These are phyloP conservation scores for Apis laboriosa DNA, from an alignment of 1,140 invertebrate genomes.

Conservation along the genomic window DNA sequence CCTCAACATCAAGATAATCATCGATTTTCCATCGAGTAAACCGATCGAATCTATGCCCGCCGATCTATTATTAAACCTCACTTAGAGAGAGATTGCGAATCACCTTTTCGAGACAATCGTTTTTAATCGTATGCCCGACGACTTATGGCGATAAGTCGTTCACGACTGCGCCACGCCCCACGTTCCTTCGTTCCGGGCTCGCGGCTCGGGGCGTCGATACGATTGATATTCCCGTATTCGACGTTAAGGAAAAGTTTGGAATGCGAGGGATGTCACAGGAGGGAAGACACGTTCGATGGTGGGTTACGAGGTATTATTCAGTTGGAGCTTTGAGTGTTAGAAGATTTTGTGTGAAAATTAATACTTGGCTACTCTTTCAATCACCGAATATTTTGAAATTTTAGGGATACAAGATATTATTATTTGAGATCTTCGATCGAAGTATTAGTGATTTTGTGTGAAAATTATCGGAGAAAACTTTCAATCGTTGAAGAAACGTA, in stretches of 20 bases:
- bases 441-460: too few relatives aligned
- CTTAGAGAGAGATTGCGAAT: background rate
- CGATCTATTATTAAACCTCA: slow-evolving; percentile 17
- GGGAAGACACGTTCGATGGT: background rate
- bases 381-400: too few relatives aligned
- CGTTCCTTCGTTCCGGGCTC: background rate
- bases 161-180: background rate
- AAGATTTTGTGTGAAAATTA: too few relatives aligned
- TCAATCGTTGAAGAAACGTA: accelerated
- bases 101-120: background rate
- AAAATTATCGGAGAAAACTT: too few relatives aligned
- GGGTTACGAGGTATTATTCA: too few relatives aligned
- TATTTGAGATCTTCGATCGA: too few relatives aligned
- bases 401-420: too few relatives aligned
- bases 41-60: too few relatives aligned
- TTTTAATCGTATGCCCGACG: background rate
- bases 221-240: background rate
- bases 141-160: background rate
- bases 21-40: background rate
- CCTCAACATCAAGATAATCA: slow-evolving; percentile 1
- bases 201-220: slow-evolving; percentile 5
- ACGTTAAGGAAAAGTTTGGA: too few relatives aligned
- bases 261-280: background rate
- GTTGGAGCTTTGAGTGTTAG: too few relatives aligned
- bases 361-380: too few relatives aligned